These are phyloP conservation scores for Drosophila murphyi DNA, from an alignment of 1,140 invertebrate genomes.

Conservation along the genomic window DNA sequence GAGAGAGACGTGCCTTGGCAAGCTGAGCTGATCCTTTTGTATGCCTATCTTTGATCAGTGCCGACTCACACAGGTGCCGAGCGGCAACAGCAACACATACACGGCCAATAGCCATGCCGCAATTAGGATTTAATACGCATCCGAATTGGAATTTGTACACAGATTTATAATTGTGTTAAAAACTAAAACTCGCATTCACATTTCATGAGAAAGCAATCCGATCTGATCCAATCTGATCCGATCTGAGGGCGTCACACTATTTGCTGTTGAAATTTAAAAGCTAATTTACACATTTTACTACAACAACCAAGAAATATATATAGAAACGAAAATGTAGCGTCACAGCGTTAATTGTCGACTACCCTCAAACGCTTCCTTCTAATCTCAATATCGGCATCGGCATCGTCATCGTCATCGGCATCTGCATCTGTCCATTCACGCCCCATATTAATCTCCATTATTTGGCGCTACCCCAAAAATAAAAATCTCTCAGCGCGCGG, in stretches of 20 bases:
- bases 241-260: conserved; percentile 66
- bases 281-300: conserved; percentile 79
- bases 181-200: conserved; percentile 58
- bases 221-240: conserved; percentile 34
- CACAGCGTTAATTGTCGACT: conserved; percentile 72
- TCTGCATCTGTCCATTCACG: conserved; percentile 54
- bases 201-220: conserved; percentile 64
- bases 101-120: conserved; percentile 57
- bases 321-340: conserved; percentile 63
- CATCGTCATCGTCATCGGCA: conserved; percentile 28
- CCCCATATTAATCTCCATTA: conserved; percentile 80
- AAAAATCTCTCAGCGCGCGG: conserved; percentile 66
- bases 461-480: conserved; percentile 25
- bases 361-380: conserved; percentile 11
- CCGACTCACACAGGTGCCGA: conserved; percentile 64
- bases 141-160: conserved; percentile 10
- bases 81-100: conserved; percentile 2
- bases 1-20: conserved; percentile 11
- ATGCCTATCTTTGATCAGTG: conserved; percentile 60
- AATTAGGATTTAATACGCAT: conserved; percentile 75
- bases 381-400: conserved; percentile 15
- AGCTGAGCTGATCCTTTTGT: conserved; percentile 47
- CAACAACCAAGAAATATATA: conserved; percentile 18
- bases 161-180: conserved; percentile 81
- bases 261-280: conserved; percentile 73